Percentiles rank a stretch among this genome's conserved stretches.
phyloP scores from a whole-genome alignment of 2,888 invertebrate genomes.

The Noctua pronuba region DNA sequence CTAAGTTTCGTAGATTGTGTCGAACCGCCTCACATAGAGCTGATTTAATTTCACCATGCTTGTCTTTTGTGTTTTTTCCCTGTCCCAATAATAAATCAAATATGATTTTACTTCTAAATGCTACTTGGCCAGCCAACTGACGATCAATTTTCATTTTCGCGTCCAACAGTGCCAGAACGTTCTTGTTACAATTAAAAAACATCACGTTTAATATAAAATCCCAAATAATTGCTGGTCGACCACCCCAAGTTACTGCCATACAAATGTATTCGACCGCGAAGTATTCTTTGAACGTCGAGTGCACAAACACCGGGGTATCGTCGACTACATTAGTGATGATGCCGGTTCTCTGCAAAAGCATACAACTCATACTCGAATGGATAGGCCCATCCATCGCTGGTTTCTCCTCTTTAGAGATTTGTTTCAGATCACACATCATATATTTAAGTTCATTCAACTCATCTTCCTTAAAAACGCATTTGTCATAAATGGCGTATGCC shows the following conservation, averaged over 20 bases:
- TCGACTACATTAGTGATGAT: not conserved
- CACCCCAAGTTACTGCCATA: not conserved
- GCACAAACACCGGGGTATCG: not conserved
- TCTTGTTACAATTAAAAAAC: constrained; percentile 8
- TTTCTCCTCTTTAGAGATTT: not conserved
- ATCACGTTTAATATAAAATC: constrained; percentile 17
- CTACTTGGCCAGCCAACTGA: not conserved
- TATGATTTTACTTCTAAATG: not conserved
- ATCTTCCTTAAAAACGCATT: constrained; percentile 2
- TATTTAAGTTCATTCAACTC: constrained; percentile 15
- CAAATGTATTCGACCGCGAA: not conserved
- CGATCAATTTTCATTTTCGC: not conserved
- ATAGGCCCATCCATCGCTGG: not conserved
- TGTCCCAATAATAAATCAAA: not conserved
- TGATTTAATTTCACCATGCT: not conserved
- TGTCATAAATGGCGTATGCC: constrained; percentile 28
- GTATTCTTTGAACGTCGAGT: not conserved
- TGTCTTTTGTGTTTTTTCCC: not conserved
- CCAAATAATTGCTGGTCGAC: constrained; percentile 5
- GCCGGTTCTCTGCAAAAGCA: not conserved
- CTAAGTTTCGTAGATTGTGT: not conserved
- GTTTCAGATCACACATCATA: constrained; percentile 8
- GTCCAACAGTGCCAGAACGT: not conserved
- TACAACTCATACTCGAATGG: not conserved
- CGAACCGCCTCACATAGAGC: not conserved